Evolutionary conservation across 2,797 vertebrate species (phyloP), one percentile per base, ranked within the genome.

Genomic region (Mormyrus proboscirostris): DNA sequence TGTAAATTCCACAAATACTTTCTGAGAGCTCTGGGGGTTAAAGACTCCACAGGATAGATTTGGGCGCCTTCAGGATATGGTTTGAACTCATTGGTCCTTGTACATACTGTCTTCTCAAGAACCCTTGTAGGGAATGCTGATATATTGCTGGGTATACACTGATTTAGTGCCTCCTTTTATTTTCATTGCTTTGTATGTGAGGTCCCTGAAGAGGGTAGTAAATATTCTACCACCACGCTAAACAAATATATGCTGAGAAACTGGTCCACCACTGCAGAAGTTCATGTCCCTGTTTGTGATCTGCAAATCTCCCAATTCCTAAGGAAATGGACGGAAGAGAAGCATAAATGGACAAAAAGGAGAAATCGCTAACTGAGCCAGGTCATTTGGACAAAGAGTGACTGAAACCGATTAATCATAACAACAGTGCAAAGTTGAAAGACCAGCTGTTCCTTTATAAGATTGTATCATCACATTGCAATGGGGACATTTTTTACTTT

Each of bases 1-100:
- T 33, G 22, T 33, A 86, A 55, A 86, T 86, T 86, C 85, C 51
- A 55, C 51, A 53, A 57, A 55, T 86, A 19, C 50, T 86, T 86
- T 86, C 50, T 19, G 22, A 86, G n/a, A 25, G 22, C 29, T 86
- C 25, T 86, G 50, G n/a, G 51, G 51, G 25, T 19, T 25, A 29
- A 86, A 51, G 5, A 25, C 25, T 44, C 73, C 5, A 0, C 73
- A 41, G 73, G 38, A 86, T 38, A 22, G 85, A 86, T 65, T 62
- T 0, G 19, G 53, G 22, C 9, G 33, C 73, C 73, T 79, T 79
- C 44, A 79, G 33, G 29, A 41, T 38, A 87, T 6, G 25, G 16
- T 41, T 86, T 87, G 25, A 57, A 29, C 50, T 55, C 85, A 6
- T 38, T 29, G 12, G 85, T 59, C 85, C 25, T 10, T 57, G 53